Conservation (phyloP, 1,140 invertebrate genomes). For the Drosophila sechellia region DNA sequence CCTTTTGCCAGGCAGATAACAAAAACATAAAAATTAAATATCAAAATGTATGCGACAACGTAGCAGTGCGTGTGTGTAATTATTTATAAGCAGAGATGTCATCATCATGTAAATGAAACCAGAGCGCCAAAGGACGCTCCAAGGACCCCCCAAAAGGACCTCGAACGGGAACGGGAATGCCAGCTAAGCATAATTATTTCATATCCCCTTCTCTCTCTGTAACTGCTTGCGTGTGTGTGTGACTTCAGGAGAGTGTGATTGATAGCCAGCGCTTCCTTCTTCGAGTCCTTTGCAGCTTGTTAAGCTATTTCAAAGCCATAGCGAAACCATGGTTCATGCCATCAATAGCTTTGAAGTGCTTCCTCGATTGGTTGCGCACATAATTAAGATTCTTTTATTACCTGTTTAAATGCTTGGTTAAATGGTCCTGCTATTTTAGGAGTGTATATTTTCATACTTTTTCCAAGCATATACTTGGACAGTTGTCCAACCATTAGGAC, state of each 20-base stretch:
- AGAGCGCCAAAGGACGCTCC: slow-evolving; percentile 23
- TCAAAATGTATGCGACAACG: slow-evolving; percentile 63
- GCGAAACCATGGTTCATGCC: neutral
- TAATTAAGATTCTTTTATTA: slow-evolving; percentile 5
- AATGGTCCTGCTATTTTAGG: neutral
- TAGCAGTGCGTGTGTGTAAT: slow-evolving; percentile 68
- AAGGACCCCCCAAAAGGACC: slow-evolving; percentile 15
- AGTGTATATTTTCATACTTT: neutral
- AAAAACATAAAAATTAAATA: slow-evolving; percentile 73
- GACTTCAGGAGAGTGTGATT: slow-evolving; percentile 24
- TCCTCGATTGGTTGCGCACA: slow-evolving; percentile 9
- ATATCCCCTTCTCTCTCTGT: neutral
- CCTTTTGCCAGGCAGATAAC: slow-evolving; percentile 35
- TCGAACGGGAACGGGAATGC: slow-evolving; percentile 29
- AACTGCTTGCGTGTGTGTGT: neutral
- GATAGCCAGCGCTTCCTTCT: slow-evolving; percentile 20
- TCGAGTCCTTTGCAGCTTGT: slow-evolving; percentile 10
- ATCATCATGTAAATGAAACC: slow-evolving; percentile 78
- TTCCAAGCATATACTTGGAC: neutral
- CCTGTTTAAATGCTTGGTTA: neutral
- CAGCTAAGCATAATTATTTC: slow-evolving; percentile 49
- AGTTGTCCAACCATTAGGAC: neutral
- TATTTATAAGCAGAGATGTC: slow-evolving; percentile 70
- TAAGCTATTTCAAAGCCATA: slow-evolving; percentile 1
- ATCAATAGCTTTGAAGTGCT: slow-evolving; percentile 11